These are phyloP conservation scores for Elysia chlorotica DNA, from an alignment of 1,140 invertebrate species.

Conservation along the genomic window DNA sequence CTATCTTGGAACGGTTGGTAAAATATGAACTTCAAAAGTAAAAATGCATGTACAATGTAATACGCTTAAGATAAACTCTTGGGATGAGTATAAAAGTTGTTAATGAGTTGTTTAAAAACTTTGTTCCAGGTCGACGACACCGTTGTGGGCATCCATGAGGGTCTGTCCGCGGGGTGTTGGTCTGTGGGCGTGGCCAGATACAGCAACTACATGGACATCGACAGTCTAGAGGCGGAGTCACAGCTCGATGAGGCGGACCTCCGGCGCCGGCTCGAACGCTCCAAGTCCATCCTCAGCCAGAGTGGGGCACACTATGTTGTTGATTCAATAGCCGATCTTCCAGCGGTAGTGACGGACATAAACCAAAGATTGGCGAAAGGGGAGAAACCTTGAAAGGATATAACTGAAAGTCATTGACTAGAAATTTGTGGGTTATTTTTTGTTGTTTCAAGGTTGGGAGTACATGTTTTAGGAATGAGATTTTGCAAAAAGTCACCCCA, in stretches of 20 bases:
- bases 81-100: too few relatives aligned
- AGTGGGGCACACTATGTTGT: slow-evolving; percentile 62
- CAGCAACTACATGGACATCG: slow-evolving; percentile 62
- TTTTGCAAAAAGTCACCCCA: too few relatives aligned
- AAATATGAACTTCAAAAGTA: too few relatives aligned
- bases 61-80: too few relatives aligned
- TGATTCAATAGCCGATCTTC: slow-evolving; percentile 58
- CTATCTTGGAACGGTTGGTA: too few relatives aligned
- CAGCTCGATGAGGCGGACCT: slow-evolving; percentile 49
- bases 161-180: slow-evolving; percentile 62
- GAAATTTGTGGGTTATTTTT: too few relatives aligned
- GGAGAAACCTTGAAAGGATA: too few relatives aligned
- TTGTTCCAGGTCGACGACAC: slow-evolving; percentile 65
- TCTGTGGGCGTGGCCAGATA: slow-evolving; percentile 60
- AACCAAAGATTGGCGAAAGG: slow-evolving; percentile 54
- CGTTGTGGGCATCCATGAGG: slow-evolving; percentile 59
- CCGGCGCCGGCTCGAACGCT: slow-evolving; percentile 34
- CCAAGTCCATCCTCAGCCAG: slow-evolving; percentile 51
- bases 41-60: too few relatives aligned
- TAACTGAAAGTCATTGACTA: too few relatives aligned
- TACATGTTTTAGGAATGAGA: too few relatives aligned
- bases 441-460: too few relatives aligned
- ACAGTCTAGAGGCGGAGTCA: slow-evolving; percentile 54
- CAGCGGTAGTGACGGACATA: slow-evolving; percentile 58
- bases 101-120: too few relatives aligned